Percentiles rank a stretch among this genome's conserved stretches.
These are phyloP conservation scores for Eucidaris tribuloides DNA, from an alignment of 35 echinoderm and acorn worm genomes.

Conservation along the genomic window DNA sequence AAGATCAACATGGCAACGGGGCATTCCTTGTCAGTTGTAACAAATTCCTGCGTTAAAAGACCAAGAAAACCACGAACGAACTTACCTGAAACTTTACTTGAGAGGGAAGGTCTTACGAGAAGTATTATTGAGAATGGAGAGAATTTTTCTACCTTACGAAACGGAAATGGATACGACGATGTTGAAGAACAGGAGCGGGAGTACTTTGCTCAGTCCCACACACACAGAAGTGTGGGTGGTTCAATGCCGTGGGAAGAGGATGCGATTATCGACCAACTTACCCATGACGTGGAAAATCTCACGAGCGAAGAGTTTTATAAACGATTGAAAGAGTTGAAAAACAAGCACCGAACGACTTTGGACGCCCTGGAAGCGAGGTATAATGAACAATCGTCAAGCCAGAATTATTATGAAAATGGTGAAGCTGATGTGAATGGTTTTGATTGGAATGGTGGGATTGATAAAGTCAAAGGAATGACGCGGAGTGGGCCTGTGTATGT, in stretches of 20 bases:
- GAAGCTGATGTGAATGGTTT: neutral
- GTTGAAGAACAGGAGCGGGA: neutral
- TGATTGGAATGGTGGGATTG: neutral
- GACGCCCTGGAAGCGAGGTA: slow-evolving; percentile 64
- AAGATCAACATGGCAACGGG: slow-evolving; percentile 92
- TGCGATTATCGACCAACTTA: slow-evolving; percentile 54
- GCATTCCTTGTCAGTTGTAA: slow-evolving; percentile 82
- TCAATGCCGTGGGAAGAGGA: neutral
- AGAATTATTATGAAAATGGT: neutral
- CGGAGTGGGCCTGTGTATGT: slow-evolving; percentile 64
- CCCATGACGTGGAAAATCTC: slow-evolving; percentile 57
- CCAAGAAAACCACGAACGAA: slow-evolving; percentile 79
- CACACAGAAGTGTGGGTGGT: neutral
- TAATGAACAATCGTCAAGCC: slow-evolving; percentile 43
- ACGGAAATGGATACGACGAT: neutral
- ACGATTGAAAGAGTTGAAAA: slow-evolving; percentile 58
- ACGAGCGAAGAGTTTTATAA: slow-evolving; percentile 83
- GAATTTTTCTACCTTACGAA: neutral
- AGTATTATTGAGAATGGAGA: neutral
- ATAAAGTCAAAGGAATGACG: slow-evolving; percentile 35
- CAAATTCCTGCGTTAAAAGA: slow-evolving; percentile 82
- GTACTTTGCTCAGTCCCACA: slow-evolving; percentile 1
- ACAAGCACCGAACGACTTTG: slow-evolving; percentile 72
- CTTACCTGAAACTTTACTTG: slow-evolving; percentile 69
- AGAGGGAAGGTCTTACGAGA: slow-evolving; percentile 26